phyloP scores from a whole-genome alignment of 2,797 vertebrate species.

The Clarias laeviceps region DNA sequence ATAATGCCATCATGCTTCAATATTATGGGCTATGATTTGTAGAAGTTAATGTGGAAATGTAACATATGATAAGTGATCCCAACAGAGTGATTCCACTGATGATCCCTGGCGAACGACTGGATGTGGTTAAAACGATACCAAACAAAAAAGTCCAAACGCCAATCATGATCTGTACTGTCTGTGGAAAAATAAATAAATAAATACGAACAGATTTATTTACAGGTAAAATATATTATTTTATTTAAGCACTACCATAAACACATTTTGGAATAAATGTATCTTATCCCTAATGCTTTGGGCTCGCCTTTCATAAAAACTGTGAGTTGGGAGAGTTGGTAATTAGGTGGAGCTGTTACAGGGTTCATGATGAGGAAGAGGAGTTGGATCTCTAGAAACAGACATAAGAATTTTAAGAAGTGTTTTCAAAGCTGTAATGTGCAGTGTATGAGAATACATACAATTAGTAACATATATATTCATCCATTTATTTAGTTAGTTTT shows the following conservation, averaged over 20 bases:
- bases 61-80: slow-evolving; percentile 4
- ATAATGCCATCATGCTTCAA: too few relatives aligned
- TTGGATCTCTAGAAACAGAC: not conserved
- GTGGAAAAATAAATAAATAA: not conserved
- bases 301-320: slow-evolving; percentile 13
- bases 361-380: not conserved
- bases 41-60: not conserved
- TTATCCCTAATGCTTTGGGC: slow-evolving; percentile 33
- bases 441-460: not conserved
- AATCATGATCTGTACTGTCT: slow-evolving; percentile 28
- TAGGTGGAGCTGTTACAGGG: not conserved
- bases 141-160: not conserved
- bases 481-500: not conserved
- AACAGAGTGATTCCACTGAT: not conserved
- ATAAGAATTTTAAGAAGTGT: not conserved
- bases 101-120: rapidly evolving
- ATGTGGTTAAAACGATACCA: not conserved
- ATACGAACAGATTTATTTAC: too few relatives aligned
- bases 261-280: not conserved
- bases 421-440: not conserved
- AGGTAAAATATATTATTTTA: not conserved
- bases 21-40: not conserved
- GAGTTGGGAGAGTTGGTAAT: not conserved
- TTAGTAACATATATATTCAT: too few relatives aligned
- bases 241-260: not conserved